phyloP scores from a whole-genome alignment of 2,113 vertebrate genomes.

The Scolopax mira region DNA sequence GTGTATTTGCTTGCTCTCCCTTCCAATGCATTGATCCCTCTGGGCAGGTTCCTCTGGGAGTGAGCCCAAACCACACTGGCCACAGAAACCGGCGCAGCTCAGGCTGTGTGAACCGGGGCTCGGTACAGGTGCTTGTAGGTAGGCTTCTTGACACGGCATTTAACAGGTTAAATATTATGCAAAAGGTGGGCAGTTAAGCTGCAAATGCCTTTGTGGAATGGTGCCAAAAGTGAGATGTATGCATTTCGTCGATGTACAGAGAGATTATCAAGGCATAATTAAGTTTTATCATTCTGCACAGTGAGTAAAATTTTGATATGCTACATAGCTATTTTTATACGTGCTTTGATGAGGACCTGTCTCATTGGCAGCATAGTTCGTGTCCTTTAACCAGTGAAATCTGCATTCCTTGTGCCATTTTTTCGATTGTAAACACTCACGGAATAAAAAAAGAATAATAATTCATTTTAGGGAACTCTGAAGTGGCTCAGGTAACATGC shows the following conservation, averaged over 20 bases:
- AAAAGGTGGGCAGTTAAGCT: not conserved
- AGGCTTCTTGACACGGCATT: not conserved
- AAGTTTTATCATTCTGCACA: not conserved
- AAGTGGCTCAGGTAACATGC: not conserved
- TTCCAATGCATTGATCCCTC: not conserved
- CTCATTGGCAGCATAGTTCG: not conserved
- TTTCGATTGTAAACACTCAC: not conserved
- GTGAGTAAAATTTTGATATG: not conserved
- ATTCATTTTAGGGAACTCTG: not conserved
- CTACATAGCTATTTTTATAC: not conserved
- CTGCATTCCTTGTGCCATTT: not conserved
- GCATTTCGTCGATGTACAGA: not conserved
- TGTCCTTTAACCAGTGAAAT: not conserved
- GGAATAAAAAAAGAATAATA: not conserved
- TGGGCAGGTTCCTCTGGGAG: not conserved
- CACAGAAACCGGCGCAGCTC: rapidly evolving
- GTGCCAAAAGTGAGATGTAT: not conserved
- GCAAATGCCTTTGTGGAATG: not conserved
- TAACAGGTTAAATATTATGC: not conserved
- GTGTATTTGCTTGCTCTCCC: rapidly evolving
- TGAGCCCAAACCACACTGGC: rapidly evolving
- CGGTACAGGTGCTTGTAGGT: rapidly evolving
- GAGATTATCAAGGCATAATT: not conserved
- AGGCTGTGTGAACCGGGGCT: rapidly evolving
- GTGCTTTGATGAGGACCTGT: not conserved